phyloP scores from a whole-genome alignment of 2,797 vertebrate species.

The Novumbra hubbsi region DNA sequence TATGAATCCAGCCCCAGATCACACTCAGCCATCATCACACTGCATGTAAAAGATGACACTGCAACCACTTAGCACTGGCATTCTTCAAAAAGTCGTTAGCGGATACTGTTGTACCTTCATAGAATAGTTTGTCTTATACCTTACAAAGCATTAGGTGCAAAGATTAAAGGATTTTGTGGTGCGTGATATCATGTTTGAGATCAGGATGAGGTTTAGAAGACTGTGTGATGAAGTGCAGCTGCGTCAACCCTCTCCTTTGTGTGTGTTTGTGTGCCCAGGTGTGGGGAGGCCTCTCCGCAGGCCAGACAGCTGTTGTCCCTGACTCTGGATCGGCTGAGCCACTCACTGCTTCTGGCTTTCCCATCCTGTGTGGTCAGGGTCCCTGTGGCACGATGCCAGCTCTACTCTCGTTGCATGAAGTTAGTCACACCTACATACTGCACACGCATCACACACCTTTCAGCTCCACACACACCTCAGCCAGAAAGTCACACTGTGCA shows the following conservation, averaged over 20 bases:
- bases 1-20: constrained; percentile 26
- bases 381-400: constrained; percentile 90
- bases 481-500: no score
- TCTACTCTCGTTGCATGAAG: constrained; percentile 94
- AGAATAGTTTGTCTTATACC: neutral
- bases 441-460: neutral
- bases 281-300: constrained; percentile 72
- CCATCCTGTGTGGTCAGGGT: constrained; percentile 88
- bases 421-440: constrained; percentile 64
- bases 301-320: constrained; percentile 84
- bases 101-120: neutral
- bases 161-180: neutral
- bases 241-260: neutral
- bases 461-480: neutral
- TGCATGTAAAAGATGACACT: neutral
- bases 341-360: constrained; percentile 86
- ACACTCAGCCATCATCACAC: constrained; percentile 8
- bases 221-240: neutral
- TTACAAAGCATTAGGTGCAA: neutral
- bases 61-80: neutral
- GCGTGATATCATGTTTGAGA: neutral
- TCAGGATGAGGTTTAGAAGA: neutral
- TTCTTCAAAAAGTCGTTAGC: neutral
- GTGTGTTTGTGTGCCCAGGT: constrained; percentile 69
- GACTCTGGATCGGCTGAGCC: constrained; percentile 83